A percentile compares a stretch with the other conserved stretches of the same genome.
Conservation (phyloP, 2,797 vertebrate genomes). For the Chromis chromis region DNA sequence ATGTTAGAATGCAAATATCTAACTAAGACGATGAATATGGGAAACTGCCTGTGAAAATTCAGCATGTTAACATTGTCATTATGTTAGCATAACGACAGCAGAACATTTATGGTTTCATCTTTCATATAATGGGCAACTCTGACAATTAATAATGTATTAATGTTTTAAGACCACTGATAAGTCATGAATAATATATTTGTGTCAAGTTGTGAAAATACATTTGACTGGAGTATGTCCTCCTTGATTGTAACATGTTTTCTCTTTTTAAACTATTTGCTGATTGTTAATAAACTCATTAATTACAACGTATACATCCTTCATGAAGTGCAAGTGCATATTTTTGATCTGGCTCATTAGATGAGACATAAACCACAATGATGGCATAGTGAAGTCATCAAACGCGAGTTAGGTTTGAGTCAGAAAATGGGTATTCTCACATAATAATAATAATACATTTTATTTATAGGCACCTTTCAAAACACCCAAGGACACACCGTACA, state of each 20-base stretch:
- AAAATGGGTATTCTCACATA: not conserved
- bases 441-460: too few relatives aligned
- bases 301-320: not conserved
- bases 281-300: not conserved
- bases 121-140: too few relatives aligned
- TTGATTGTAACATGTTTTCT: too few relatives aligned
- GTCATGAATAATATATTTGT: too few relatives aligned
- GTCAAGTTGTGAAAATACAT: too few relatives aligned
- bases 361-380: constrained; percentile 12
- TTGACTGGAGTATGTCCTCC: too few relatives aligned
- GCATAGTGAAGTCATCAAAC: not conserved
- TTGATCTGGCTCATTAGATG: constrained; percentile 21
- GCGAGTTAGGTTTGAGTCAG: constrained; percentile 11
- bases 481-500: too few relatives aligned
- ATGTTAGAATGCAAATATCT: not conserved
- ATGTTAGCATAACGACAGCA: not conserved
- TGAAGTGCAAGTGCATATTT: not conserved
- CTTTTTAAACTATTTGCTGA: too few relatives aligned
- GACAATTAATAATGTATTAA: not conserved
- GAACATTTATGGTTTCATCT: too few relatives aligned
- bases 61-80: not conserved
- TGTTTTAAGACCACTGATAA: too few relatives aligned
- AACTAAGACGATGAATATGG: not conserved
- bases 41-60: not conserved
- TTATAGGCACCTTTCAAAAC: too few relatives aligned